A percentile compares a stretch with the other conserved stretches of the same genome.
Evolutionary conservation across 2,797 vertebrate genomes (phyloP).

Genomic region (Clarias platycephalus): DNA sequence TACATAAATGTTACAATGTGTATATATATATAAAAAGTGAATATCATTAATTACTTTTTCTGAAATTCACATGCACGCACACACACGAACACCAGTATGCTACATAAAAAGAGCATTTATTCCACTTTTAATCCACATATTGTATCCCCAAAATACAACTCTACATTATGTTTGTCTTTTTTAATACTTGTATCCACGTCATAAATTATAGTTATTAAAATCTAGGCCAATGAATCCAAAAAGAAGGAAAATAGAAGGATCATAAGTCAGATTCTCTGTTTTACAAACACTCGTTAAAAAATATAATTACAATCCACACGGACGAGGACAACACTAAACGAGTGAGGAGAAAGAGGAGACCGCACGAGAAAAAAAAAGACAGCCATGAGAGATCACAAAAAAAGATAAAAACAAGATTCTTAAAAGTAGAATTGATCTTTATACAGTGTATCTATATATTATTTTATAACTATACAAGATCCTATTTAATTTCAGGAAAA

Average conservation of each 20-base stretch:
- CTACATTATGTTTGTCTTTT: conserved; percentile 70
- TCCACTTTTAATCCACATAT: conserved; percentile 81
- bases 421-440: conserved; percentile 66
- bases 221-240: conserved; percentile 71
- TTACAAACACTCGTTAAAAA: conserved; percentile 83
- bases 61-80: too few species aligned
- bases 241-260: conserved; percentile 66
- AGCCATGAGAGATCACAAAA: conserved; percentile 73
- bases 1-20: too few species aligned
- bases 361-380: conserved; percentile 59
- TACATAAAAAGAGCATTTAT: conserved; percentile 80
- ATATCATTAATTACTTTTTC: too few species aligned
- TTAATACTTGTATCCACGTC: conserved; percentile 73
- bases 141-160: conserved; percentile 76
- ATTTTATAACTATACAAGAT: conserved; percentile 61
- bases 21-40: too few species aligned
- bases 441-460: conserved; percentile 50
- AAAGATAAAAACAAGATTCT: conserved; percentile 18
- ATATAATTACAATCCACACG: conserved; percentile 87
- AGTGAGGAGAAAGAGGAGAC: conserved; percentile 42
- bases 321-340: conserved; percentile 34
- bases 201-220: conserved; percentile 84
- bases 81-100: conserved; percentile 5
- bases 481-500: conserved; percentile 54
- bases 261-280: conserved; percentile 68